phyloP scores from a whole-genome alignment of 1,140 invertebrate genomes.

The Drosophila repletoides region DNA sequence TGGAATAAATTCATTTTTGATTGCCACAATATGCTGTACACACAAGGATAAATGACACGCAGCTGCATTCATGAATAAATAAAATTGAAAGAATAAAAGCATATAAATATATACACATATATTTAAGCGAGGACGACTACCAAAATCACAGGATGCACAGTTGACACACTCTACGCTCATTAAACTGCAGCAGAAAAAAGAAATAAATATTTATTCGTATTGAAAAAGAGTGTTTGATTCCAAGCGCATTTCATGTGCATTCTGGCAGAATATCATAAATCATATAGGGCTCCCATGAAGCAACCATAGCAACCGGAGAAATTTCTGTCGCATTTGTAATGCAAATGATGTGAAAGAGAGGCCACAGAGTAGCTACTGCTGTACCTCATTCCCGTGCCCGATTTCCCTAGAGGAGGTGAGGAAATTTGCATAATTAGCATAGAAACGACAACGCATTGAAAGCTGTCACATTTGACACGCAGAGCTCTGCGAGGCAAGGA shows the following conservation, averaged over 20 bases:
- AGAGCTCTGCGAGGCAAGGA: not conserved
- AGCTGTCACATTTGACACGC: constrained; percentile 72
- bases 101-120: not conserved
- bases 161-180: constrained; percentile 23
- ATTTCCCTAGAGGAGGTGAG: not conserved
- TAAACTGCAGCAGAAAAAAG: constrained; percentile 20
- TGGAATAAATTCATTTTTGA: constrained; percentile 14
- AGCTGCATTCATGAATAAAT: constrained; percentile 35
- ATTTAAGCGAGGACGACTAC: not conserved
- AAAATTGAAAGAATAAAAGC: not conserved
- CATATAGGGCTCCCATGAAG: constrained; percentile 39
- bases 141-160: constrained; percentile 20
- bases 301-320: constrained; percentile 15
- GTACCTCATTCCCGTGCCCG: not conserved
- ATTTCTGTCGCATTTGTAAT: constrained; percentile 53
- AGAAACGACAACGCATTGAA: constrained; percentile 57
- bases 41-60: constrained; percentile 1
- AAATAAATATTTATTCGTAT: constrained; percentile 8
- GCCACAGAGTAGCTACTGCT: constrained; percentile 22
- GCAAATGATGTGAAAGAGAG: constrained; percentile 51
- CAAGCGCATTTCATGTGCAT: constrained; percentile 33
- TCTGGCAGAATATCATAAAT: constrained; percentile 57
- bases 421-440: constrained; percentile 74
- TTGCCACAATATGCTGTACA: constrained; percentile 21
- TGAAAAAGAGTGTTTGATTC: constrained; percentile 18